These are phyloP conservation scores for Zingel zingel DNA, from an alignment of 2,113 vertebrate species.

Conservation along the genomic window DNA sequence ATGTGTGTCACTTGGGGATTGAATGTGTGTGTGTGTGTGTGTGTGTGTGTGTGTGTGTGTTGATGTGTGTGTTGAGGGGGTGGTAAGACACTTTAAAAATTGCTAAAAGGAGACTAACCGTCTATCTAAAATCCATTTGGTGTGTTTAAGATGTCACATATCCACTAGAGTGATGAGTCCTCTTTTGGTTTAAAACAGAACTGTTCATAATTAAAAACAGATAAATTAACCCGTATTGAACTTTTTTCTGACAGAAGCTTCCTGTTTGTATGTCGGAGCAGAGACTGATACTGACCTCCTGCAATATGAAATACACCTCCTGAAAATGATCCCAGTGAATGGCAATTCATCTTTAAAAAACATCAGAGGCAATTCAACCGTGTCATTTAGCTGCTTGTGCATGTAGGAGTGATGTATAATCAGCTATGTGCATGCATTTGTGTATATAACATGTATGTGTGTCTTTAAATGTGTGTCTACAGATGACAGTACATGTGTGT, in stretches of 20 bases:
- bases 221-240: slow-evolving; percentile 2
- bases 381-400: slow-evolving; percentile 5
- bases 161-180: slow-evolving; percentile 22
- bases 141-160: slow-evolving; percentile 46
- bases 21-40: slow-evolving; percentile 37
- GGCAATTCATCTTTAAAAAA: slow-evolving; percentile 16
- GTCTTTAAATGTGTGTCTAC: slow-evolving; percentile 1
- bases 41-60: slow-evolving; percentile 30
- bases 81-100: slow-evolving; percentile 46
- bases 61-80: slow-evolving; percentile 27
- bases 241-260: neutral
- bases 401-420: neutral
- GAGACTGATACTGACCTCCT: neutral
- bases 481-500: neutral
- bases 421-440: slow-evolving; percentile 22
- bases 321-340: slow-evolving; percentile 20
- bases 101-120: slow-evolving; percentile 48
- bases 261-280: slow-evolving; percentile 13
- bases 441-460: slow-evolving; percentile 7
- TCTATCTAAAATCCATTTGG: slow-evolving; percentile 34
- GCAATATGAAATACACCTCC: slow-evolving; percentile 9
- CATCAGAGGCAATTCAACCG: neutral
- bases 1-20: slow-evolving; percentile 66
- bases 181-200: slow-evolving; percentile 11
- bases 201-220: slow-evolving; percentile 16